Base-by-base conservation (phyloP, 2,113 vertebrate genomes). In the Amphiprion percula region DNA sequence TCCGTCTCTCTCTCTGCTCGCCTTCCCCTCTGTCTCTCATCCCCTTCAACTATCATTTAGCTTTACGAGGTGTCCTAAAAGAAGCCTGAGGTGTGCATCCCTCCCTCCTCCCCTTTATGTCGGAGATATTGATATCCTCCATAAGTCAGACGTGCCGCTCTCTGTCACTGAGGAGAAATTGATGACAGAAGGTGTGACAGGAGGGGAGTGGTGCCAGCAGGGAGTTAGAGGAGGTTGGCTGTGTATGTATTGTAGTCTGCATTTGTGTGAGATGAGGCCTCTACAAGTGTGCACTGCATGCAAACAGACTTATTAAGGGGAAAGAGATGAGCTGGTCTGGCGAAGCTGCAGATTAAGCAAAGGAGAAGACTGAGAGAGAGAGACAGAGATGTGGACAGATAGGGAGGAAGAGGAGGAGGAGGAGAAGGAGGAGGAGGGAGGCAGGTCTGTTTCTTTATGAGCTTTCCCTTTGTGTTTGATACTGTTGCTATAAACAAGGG, bases 51-150 rank as follows among this genome's bases (percentile, higher is more conserved):
- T 93, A 91, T 93, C 91, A 93, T 93, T 94, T 93, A 90, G 84
- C 86, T 94, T 94, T 94, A 94, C 62, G 94, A 94, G 88, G 84
- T 79, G 84, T 89, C 89, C 87, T 94, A 86, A 94, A 94, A 90
- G 88, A 89, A 87, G 83, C 85, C 80, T 0, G 69, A 82, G 75
- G 67, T 75, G 82, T 77, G 82, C 33, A 7, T 61, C 74, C 46
- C 71, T 67, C 62, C 74, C 75, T 54, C 80, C 71, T 70, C 68
- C 85, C 50, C 85, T 89, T 90, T 87, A 86, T 84, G 86, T 69
- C 64, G 33, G 49, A 78, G 84, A 93, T 90, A 92, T 93, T 91
- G 85, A 93, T 90, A 94, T 80, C 80, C 74, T 68, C 89, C 74
- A 82, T 91, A 88, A 94, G 89, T 93, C 90, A 91, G 70, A 71